Conservation (phyloP, 2,888 invertebrate genomes). For the Cosmopolites sordidus region DNA sequence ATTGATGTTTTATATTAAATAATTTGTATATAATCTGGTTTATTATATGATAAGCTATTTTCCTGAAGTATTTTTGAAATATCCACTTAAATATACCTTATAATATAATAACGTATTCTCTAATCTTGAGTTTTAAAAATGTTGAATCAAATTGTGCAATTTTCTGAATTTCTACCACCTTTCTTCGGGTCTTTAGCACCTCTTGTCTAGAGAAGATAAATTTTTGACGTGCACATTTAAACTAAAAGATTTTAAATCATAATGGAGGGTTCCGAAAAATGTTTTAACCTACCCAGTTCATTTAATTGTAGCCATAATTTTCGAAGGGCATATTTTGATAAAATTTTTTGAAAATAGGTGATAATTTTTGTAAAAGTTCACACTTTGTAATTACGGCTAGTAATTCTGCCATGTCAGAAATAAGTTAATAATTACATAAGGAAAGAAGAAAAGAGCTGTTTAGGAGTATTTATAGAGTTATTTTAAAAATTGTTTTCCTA, state of each 20-base stretch:
- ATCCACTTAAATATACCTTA: too few species aligned
- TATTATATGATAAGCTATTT: too few species aligned
- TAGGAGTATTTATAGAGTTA: too few species aligned
- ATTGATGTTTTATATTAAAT: too few species aligned
- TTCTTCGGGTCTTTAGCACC: neutral
- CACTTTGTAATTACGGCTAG: neutral
- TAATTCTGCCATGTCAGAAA: too few species aligned
- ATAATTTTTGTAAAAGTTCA: neutral
- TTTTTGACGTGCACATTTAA: neutral
- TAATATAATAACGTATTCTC: too few species aligned
- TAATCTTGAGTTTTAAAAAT: too few species aligned
- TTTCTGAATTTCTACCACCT: neutral
- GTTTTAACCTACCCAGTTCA: neutral
- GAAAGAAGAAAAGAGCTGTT: too few species aligned
- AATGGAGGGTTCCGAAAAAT: neutral
- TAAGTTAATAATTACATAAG: too few species aligned
- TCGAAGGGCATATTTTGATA: neutral
- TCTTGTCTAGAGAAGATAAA: neutral
- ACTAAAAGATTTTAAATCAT: neutral
- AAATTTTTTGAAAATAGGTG: neutral
- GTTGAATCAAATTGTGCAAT: neutral
- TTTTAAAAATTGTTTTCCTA: too few species aligned
- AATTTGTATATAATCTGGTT: too few species aligned
- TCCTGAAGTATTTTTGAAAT: too few species aligned
- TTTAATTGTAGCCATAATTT: neutral